Evolutionary conservation across 2,888 invertebrate species (phyloP), one percentile per base, ranked within the genome.

Genomic region (Eupelmus urozonus): DNA sequence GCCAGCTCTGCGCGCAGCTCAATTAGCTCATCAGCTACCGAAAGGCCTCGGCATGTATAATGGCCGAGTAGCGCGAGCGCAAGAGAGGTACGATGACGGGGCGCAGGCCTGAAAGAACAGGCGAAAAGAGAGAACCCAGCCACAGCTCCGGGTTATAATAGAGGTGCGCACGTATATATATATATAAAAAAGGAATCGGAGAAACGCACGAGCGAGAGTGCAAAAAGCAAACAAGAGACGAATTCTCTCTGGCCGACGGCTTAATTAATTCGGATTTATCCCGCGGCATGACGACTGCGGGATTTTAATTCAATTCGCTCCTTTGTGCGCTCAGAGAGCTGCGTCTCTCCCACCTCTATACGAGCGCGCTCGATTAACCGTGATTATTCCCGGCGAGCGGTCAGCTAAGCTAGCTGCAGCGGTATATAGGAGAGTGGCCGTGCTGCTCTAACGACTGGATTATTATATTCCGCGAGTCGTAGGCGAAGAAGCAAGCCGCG

Each of bases 221-320:
- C 16, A 45, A 45, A 45, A 45, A 45, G 9, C 9, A 34, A 34
- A 34, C 5, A 34, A 34, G 34, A 34, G 34, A 34, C 34, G 34
- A 34, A 34, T 34, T 34, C 34, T 34, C 9, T 34, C 34, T 34
- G 3, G 40, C 25, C 34, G 86, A 88, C 85, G 85, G 87, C 88
- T 88, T 88, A 88, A 88, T 89, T 88, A 88, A 88, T 87, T 88
- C 86, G 86, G 87, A 88, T 88, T 89, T 88, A 88, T 87, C 87
- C 87, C 86, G 84, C 85, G 84, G 87, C 87, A 87, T 88, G 88
- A 88, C 88, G 87, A 80, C 78, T 80, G 63, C 13, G 82, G 76
- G 83, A 85, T 85, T 85, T 86, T 84, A 84, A 86, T 86, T 85
- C 85, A 84, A 86, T 85, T 84, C 29, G 40, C 76, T 80, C 74